Percentiles rank a stretch among this genome's conserved stretches.
Evolutionary conservation across 2,113 vertebrate species (phyloP).

Genomic region (Ciconia maguari): DNA sequence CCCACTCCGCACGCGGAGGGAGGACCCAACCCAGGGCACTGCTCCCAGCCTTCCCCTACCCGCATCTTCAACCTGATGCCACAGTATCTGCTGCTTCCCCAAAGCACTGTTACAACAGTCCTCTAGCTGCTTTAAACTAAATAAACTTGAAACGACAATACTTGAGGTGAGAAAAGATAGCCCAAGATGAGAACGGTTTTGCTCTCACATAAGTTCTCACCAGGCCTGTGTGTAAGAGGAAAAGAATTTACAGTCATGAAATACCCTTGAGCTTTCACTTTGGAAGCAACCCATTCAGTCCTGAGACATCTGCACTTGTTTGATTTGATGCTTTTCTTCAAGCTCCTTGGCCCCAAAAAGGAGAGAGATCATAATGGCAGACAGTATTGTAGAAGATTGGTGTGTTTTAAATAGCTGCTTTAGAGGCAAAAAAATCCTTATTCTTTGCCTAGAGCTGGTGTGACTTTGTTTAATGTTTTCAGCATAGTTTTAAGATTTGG

Average conservation of each 20-base stretch:
- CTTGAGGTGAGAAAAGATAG: neutral
- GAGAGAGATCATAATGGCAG: neutral
- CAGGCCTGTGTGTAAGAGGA: neutral
- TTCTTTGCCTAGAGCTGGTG: neutral
- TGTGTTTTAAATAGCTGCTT: neutral
- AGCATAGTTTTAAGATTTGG: neutral
- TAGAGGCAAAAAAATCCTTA: neutral
- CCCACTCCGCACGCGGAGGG: rapidly evolving
- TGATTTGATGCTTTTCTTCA: neutral
- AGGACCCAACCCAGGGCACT: neutral
- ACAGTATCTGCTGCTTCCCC: neutral
- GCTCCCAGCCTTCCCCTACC: neutral
- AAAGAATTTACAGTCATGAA: conserved; percentile 5
- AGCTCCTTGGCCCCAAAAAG: neutral
- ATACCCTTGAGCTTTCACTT: neutral
- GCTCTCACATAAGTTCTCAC: neutral
- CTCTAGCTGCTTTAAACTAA: neutral
- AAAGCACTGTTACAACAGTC: neutral
- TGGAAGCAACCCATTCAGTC: neutral
- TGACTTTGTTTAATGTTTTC: neutral
- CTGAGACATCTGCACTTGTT: neutral
- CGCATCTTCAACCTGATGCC: neutral
- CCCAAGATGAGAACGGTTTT: neutral
- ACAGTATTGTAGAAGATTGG: neutral
- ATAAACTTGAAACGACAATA: neutral